Evolutionary conservation across 2,888 invertebrate genomes (phyloP), one percentile per base, ranked within the genome.

Genomic region (Bembecia ichneumoniformis): DNA sequence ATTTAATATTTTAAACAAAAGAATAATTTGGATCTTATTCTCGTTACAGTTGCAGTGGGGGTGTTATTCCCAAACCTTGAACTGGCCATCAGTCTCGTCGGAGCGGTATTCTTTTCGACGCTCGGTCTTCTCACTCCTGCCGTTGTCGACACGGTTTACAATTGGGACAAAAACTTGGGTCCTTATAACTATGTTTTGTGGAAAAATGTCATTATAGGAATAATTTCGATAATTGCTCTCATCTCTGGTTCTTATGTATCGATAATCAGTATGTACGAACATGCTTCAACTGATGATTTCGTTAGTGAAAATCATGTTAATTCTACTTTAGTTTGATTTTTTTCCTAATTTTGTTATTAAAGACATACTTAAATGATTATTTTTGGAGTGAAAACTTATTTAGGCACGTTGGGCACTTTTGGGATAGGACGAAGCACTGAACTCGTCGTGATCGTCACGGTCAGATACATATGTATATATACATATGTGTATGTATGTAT

Each of bases 61-160:
- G 91, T 92, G 3, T 89, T 92, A 2, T 94, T 97, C 48, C 96
- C 96, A 0, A 91, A 95, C 64, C 81, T 97, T 55, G 96, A 94
- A 52, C 89, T 96, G 1, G 94, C 97, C 57, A 97, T 98, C 64
- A 93, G 96, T 46, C 86, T 98, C 49, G 94, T 96, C 0, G 97
- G 97, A 13, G 93, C 97, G 1, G 88, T 92, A 11, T 91, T 92
- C 66, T 91, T 92, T 65, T 92, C 93, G 0, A 89, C 91, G 3
- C 87, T 92, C 47, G 96, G 97, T 0, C 88, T 95, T 15, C 81
- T 92, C 47, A 89, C 93, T 28, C 94, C 95, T 11, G 92, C 94
- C 0, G 74, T 92, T 0, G 89, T 94, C 0, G 93, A 95, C 59
- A 92, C 90, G 0, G 89, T 94, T 0, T 90, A 91, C 56, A 83